Percentiles rank a stretch among this genome's conserved stretches.
Evolutionary conservation across 2,113 vertebrate genomes (phyloP).

Genomic region (Oriolus oriolus): DNA sequence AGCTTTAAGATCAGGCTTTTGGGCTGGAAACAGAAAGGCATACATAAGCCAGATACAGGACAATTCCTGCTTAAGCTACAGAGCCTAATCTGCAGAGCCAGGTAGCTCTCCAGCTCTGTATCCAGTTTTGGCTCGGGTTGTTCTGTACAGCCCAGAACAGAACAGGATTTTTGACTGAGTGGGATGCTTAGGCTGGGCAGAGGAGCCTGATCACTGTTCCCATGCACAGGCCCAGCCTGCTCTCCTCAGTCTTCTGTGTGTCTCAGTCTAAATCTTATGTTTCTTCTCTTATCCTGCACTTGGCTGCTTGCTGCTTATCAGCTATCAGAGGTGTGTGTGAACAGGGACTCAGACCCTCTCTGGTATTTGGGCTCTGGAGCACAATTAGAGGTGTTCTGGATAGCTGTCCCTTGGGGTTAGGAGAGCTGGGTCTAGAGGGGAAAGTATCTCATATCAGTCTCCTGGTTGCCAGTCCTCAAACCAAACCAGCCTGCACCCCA

Average conservation of each 20-base stretch:
- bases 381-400: background rate
- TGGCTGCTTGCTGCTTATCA: background rate
- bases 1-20: background rate
- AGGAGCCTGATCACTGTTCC: background rate
- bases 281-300: background rate
- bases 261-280: background rate
- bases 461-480: background rate
- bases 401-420: background rate
- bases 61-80: background rate
- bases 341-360: background rate
- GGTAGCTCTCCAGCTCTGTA: background rate
- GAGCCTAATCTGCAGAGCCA: background rate
- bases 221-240: background rate
- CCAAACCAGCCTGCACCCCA: background rate
- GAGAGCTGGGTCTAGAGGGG: accelerated
- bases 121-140: background rate
- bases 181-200: background rate
- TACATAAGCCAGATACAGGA: background rate
- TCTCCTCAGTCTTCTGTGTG: background rate
- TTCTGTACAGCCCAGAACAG: background rate
- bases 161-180: background rate
- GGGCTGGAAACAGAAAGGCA: background rate
- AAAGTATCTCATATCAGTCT: background rate
- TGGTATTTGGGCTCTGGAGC: background rate
- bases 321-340: no score